Evolutionary conservation across 2,888 invertebrate genomes (phyloP).

Genomic region (Monopis laevigella): DNA sequence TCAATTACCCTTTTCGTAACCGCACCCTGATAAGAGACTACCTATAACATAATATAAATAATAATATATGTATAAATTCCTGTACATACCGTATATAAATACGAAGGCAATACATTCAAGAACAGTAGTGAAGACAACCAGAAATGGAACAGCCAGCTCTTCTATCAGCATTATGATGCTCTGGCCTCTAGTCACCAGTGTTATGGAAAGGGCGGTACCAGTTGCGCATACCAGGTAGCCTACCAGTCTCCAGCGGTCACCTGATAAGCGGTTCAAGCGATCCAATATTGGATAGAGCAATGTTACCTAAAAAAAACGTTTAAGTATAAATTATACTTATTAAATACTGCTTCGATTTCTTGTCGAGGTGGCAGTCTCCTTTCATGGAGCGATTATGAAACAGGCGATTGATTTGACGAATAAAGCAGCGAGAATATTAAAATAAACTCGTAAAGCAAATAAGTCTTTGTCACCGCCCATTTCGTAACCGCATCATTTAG

Average conservation of each 20-base stretch:
- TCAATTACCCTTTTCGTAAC: too few species aligned
- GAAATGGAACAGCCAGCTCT: slow-evolving; percentile 41
- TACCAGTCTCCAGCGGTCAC: slow-evolving; percentile 52
- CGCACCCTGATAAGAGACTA: too few species aligned
- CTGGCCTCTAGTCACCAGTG: slow-evolving; percentile 41
- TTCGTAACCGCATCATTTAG: too few species aligned
- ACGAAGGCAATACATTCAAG: slow-evolving; percentile 52
- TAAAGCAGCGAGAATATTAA: too few species aligned
- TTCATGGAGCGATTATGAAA: too few species aligned
- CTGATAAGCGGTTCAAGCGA: slow-evolving; percentile 43
- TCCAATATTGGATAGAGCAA: slow-evolving; percentile 54
- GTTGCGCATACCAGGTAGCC: slow-evolving; percentile 46
- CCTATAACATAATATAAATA: too few species aligned
- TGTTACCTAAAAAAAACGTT: slow-evolving; percentile 36
- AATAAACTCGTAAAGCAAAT: too few species aligned
- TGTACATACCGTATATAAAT: slow-evolving; percentile 48
- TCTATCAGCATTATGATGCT: slow-evolving; percentile 42
- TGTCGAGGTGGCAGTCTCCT: too few species aligned
- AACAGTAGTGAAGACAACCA: slow-evolving; percentile 42
- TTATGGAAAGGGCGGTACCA: slow-evolving; percentile 48
- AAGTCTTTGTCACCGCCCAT: too few species aligned
- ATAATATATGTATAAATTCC: too few species aligned
- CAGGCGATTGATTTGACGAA: too few species aligned
- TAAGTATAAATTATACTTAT: neutral
- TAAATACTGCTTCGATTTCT: neutral